Base-by-base conservation (phyloP, 2,113 vertebrate genomes). In the Emberiza fucata region DNA sequence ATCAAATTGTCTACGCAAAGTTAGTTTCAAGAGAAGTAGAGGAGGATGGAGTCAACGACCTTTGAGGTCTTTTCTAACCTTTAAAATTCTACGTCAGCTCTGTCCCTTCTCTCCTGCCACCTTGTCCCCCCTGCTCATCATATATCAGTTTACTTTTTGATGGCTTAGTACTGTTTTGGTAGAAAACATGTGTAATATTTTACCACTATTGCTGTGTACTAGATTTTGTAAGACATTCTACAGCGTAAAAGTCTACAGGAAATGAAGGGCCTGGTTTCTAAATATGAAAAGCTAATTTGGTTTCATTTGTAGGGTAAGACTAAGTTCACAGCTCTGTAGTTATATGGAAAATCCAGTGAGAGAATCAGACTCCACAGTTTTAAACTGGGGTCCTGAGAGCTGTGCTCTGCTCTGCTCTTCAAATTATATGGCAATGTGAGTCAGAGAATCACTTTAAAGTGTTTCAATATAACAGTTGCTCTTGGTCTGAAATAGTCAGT, bases 41-140 rank as follows among this genome's bases (percentile, higher is more conserved):
- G 14, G 5, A 86, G 3, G 22, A 39, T 28, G 19, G 14, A 19
- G 6, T 28, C 12, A 66, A 21, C 25, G 7, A 15, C 25, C 19
- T 39, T 39, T 0, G 3, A 39, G 28, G 10, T 86, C 9, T 78
- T 69, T 37, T 33, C 14, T 61, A 53, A 39, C 5, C 12, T 39
- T 28, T n/a, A 23, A 0, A 3, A 45, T n/a, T 28, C 6, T 27
- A 8, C 48, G 6, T 9, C 28, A 48, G 5, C 3, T 39, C 5
- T 57, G 4, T 25, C 35, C 4, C 7, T 3, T 53, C 23, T 53
- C 19, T 15, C 18, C 6, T 66, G 18, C 2, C 35, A 3, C 14
- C 4, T 76, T 14, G 1, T 61, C 2, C 11, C 6, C 4, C 24
- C 14, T 14, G 8, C 23, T 14, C 4, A 28, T 42, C 7, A 22